Base-by-base conservation (phyloP, 2,888 invertebrate genomes). In the Ferdinandea cuprea region DNA sequence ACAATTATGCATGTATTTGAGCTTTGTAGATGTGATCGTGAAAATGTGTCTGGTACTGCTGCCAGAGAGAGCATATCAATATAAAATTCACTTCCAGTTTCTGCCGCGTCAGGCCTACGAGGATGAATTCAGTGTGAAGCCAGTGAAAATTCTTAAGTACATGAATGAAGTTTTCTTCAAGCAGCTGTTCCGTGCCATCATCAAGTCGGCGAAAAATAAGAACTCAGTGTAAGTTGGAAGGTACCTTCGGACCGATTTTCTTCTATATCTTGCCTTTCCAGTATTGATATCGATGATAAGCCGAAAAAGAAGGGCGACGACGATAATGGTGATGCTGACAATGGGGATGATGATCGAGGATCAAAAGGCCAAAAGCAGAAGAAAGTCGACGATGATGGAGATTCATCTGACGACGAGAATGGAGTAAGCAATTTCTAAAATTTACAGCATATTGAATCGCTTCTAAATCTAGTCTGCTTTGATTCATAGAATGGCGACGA, bases 41-140 rank as follows among this genome's bases (percentile, higher is more conserved):
- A 89, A 87, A 85, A 88, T 87, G 0, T 84, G 86, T 15, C 89
- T 96, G 73, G 92, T 93, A 0, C 89, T 93, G 0, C 85, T 87
- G 0, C 94, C 94, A 0, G 87, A 91, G 1, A 92, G 94, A 65
- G 92, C 92, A 61, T 91, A 96, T 80, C 92, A 93, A 54, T 96
- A 96, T 85, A 93, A 92, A 0, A 89, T 98, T 85, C 92, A 91
- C 7, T 94, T 98, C 85, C 90, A 93, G 25, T 97, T 97, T 88
- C 91, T 98, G 65, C 95, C 96, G 0, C 91, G 94, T 44, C 91
- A 93, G 19, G 93, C 93, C 32, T 98, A 98, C 88, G 94, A 94
- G 86, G 92, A 93, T 1, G 93, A 95, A 59, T 96, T 94, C 86
- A 92, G 92, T 58, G 93, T 97, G 1, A 94, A 93, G 59, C 96